Conservation (phyloP, 2,113 vertebrate species). For the Sterrhoptilus dennistouni region DNA sequence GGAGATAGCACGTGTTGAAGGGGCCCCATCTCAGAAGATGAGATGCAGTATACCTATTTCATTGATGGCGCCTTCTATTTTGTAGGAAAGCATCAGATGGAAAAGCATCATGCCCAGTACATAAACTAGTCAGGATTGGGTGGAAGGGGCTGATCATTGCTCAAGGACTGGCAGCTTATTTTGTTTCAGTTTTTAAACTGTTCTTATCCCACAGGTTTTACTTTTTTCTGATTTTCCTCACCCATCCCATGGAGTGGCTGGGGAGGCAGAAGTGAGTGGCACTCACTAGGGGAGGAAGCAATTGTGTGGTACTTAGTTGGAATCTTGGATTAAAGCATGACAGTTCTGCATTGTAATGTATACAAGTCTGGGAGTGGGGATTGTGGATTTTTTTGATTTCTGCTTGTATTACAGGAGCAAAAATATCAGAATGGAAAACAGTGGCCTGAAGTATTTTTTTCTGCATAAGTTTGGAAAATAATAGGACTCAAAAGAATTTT, state of each 20-base stretch:
- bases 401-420: background rate
- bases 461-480: background rate
- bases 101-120: background rate
- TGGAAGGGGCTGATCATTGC: background rate
- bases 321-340: background rate
- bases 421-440: background rate
- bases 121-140: background rate
- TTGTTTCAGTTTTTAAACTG: background rate
- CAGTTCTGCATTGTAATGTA: background rate
- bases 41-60: background rate
- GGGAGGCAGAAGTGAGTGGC: background rate
- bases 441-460: background rate
- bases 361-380: background rate
- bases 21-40: background rate
- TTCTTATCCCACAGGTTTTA: background rate
- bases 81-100: background rate
- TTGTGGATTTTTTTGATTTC: background rate
- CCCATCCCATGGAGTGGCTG: background rate
- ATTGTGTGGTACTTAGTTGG: background rate
- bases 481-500: background rate
- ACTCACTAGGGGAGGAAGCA: background rate
- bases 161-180: background rate
- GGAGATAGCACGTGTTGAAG: rapidly evolving
- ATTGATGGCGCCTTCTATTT: background rate
- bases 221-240: background rate